Conservation (phyloP, 2,113 vertebrate genomes). For the Herpailurus yagouaroundi region DNA sequence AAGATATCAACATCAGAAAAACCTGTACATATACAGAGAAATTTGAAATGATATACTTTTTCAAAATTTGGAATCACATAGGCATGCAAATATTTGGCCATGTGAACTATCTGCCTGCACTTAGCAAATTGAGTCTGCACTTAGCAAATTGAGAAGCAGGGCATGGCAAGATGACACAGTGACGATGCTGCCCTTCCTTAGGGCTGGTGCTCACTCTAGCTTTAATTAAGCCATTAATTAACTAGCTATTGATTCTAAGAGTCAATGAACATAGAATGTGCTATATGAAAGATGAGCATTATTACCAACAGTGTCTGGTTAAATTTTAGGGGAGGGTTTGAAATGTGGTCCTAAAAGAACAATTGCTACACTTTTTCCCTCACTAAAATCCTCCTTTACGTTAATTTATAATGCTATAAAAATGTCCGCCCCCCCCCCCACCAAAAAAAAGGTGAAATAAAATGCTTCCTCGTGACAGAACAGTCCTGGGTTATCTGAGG, state of each 20-base stretch:
- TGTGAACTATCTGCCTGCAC: background rate
- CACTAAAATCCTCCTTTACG: background rate
- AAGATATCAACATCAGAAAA: background rate
- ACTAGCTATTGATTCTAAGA: constrained; percentile 51
- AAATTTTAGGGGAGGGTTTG: background rate
- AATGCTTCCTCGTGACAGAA: background rate
- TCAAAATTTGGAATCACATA: background rate
- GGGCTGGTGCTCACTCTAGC: background rate
- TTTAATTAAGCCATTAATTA: constrained; percentile 64
- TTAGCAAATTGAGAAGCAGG: background rate
- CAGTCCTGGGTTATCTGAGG: background rate
- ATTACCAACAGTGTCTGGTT: background rate
- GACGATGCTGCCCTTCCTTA: background rate
- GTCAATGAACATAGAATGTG: background rate
- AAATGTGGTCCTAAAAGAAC: background rate
- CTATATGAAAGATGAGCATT: background rate
- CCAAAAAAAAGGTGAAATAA: background rate
- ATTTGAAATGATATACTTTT: background rate
- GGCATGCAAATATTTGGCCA: background rate
- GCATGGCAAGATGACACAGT: background rate
- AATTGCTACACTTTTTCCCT: background rate
- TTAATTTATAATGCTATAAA: constrained; percentile 8
- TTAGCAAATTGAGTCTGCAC: background rate
- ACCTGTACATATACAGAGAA: background rate
- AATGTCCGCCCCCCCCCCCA: background rate